Evolutionary conservation across 2,113 vertebrate genomes (phyloP).

Genomic region (Penelope pileata): DNA sequence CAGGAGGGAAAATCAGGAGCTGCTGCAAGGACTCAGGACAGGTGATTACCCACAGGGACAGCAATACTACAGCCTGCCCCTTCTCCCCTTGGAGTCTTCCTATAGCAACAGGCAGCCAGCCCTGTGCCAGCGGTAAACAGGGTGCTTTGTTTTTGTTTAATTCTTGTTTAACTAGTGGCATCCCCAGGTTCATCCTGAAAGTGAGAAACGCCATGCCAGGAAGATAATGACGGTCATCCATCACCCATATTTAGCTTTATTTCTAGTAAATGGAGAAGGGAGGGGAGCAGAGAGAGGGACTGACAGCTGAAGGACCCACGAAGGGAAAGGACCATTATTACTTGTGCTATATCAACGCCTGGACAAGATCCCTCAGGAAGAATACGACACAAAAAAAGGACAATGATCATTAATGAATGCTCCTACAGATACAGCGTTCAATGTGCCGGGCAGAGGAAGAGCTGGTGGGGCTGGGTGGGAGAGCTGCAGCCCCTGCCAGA

Average conservation of each 20-base stretch:
- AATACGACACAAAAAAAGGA: not conserved
- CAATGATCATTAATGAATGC: not conserved
- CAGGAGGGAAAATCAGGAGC: not conserved
- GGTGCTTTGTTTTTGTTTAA: not conserved
- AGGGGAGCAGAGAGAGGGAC: not conserved
- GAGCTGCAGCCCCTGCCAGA: rapidly evolving
- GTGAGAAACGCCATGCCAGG: not conserved
- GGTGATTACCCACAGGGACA: not conserved
- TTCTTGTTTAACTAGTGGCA: not conserved
- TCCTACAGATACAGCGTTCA: not conserved
- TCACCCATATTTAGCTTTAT: not conserved
- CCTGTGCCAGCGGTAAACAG: not conserved
- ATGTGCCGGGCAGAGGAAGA: not conserved
- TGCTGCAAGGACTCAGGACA: not conserved
- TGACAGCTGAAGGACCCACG: rapidly evolving
- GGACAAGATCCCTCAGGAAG: not conserved
- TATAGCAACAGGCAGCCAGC: not conserved
- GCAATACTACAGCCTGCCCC: not conserved
- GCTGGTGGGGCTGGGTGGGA: not conserved
- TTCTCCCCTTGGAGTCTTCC: not conserved
- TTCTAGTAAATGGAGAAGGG: not conserved
- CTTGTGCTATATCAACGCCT: not conserved
- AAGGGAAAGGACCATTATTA: not conserved
- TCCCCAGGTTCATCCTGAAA: not conserved
- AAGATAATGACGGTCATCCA: not conserved